Percentiles rank a stretch among this genome's conserved stretches.
phyloP scores from a whole-genome alignment of 1,140 invertebrate genomes.

The Drosophila hydei region DNA sequence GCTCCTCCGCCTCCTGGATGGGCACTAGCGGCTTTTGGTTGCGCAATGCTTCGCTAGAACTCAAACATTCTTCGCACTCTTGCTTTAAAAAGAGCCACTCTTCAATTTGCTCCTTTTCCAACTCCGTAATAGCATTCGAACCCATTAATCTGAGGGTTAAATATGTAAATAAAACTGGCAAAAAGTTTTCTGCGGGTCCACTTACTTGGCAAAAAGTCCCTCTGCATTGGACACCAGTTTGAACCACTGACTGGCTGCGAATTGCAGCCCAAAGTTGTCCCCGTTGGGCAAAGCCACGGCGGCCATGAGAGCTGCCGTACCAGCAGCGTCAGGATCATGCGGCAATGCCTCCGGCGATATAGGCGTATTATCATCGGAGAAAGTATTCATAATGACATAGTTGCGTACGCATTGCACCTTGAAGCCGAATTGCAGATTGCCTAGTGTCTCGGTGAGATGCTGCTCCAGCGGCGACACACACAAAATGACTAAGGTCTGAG shows the following conservation, averaged over 20 bases:
- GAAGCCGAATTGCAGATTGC: constrained; percentile 86
- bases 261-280: constrained; percentile 89
- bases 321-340: constrained; percentile 17
- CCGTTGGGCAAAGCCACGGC: constrained; percentile 62
- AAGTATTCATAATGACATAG: constrained; percentile 88
- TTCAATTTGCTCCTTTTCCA: constrained; percentile 89
- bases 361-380: constrained; percentile 87
- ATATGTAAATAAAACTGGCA: not conserved
- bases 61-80: constrained; percentile 93
- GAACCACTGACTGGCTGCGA: constrained; percentile 92
- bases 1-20: constrained; percentile 87
- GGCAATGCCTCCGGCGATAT: constrained; percentile 83
- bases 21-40: constrained; percentile 86
- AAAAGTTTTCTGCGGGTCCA: not conserved
- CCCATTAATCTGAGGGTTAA: constrained; percentile 77
- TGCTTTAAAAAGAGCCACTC: constrained; percentile 93
- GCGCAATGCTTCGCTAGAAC: constrained; percentile 85
- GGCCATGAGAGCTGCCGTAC: constrained; percentile 43
- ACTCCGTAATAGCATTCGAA: constrained; percentile 87
- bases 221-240: constrained; percentile 93
- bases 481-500: constrained; percentile 88
- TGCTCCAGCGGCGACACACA: constrained; percentile 87
- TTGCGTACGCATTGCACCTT: constrained; percentile 87
- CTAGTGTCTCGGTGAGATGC: constrained; percentile 87
- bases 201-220: constrained; percentile 89